phyloP scores from a whole-genome alignment of 2,888 invertebrate genomes.

The Cheilosia soror region DNA sequence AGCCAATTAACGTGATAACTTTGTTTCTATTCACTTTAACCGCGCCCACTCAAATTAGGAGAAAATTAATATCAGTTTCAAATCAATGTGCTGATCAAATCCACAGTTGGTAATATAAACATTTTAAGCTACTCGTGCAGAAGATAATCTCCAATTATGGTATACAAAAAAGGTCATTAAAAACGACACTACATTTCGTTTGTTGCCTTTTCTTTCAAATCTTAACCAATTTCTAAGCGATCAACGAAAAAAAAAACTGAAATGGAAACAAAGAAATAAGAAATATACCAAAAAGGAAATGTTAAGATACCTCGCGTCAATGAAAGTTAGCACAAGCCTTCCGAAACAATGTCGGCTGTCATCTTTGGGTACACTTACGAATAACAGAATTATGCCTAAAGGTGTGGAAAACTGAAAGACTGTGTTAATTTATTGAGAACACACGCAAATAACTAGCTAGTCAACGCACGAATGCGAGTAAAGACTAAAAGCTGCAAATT shows the following conservation, averaged over 20 bases:
- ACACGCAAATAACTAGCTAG: too few relatives aligned
- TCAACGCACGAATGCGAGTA: too few relatives aligned
- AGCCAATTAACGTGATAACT: too few relatives aligned
- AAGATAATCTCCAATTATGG: conserved; percentile 18
- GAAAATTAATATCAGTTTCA: conserved; percentile 37
- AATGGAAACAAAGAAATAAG: conserved; percentile 5
- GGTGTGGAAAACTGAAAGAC: too few relatives aligned
- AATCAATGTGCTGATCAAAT: conserved; percentile 20
- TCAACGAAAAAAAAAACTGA: not conserved
- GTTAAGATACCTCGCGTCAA: not conserved
- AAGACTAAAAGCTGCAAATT: too few relatives aligned
- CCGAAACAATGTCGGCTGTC: not conserved
- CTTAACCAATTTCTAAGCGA: not conserved
- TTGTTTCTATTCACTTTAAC: too few relatives aligned
- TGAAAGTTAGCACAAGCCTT: conserved; percentile 4
- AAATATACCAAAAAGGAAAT: not conserved
- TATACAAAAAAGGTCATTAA: not conserved
- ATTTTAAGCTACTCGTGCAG: not conserved
- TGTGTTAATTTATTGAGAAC: too few relatives aligned
- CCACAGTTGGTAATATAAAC: not conserved
- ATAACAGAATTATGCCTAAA: too few relatives aligned
- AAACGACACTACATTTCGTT: conserved; percentile 10
- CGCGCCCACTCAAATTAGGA: conserved; percentile 7
- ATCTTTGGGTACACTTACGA: not conserved
- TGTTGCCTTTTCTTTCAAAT: not conserved